Evolutionary conservation across 2,797 vertebrate species (phyloP), one percentile per base, ranked within the genome.

Genomic region (Gymnoscopelus microlampas): DNA sequence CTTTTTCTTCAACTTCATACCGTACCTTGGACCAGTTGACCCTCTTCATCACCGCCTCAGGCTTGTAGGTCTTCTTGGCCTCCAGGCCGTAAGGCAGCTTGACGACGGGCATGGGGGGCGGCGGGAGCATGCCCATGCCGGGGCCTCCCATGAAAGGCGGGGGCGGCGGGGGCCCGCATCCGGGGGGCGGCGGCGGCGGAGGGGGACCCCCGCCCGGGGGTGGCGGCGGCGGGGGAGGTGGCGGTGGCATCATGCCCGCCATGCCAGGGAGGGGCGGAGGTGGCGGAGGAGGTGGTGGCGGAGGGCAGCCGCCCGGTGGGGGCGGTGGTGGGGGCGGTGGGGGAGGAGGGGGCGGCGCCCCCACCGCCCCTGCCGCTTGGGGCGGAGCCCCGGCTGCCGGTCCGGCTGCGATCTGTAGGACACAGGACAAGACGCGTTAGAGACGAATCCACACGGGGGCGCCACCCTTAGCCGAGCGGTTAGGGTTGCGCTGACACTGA

Each of bases 11-110:
- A 35, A 35, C 35, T 35, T 3, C 4, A 14, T 29, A 6, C 3
- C 74, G 1, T 95, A 99, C 98, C 97, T 99, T 99, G 11, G 92
- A 94, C 98, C 98, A 99, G 82, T 99, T 99, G 82, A 98, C 94
- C 84, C 97, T 95, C 92, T 97, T 98, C 97, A 99, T 98, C 11
- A 94, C 63, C 0, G 92, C 88, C 54, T 98, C 97, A 47, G 96
- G 95, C 53, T 93, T 96, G 77, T 97, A 99, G 39, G 82, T 77
- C 80, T 97, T 99, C 89, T 99, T 99, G 72, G 94, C 88, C 79
- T 95, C 90, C 89, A 99, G 95, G 72, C 98, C 98, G 26, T 96
- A 96, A 66, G 98, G 98, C 79, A 98, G 85, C 68, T 94, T 94
- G 57, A 93, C 15, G 5, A 91, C 87, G 47, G 88, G 79, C 14